phyloP scores from a whole-genome alignment of 2,113 vertebrate genomes.

The Gambusia affinis region DNA sequence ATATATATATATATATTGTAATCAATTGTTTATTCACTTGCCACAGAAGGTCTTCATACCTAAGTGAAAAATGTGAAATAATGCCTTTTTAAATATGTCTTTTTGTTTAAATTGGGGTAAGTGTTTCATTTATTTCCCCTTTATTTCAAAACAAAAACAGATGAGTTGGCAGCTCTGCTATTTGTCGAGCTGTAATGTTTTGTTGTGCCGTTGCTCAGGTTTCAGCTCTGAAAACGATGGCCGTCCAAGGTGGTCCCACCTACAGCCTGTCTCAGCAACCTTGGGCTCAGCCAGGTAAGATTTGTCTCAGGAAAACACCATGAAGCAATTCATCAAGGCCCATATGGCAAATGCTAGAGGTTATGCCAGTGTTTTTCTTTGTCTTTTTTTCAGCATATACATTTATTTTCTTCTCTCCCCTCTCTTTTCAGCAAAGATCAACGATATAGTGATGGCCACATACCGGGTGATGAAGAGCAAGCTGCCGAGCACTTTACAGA shows the following conservation, averaged over 20 bases:
- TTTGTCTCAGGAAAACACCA: constrained; percentile 46
- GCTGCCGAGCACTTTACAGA: constrained; percentile 90
- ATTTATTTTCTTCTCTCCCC: constrained; percentile 2
- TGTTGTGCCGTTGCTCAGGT: constrained; percentile 79
- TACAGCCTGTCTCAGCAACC: constrained; percentile 94
- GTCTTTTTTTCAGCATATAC: constrained; percentile 16
- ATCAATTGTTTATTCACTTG: constrained; percentile 45
- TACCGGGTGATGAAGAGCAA: constrained; percentile 94
- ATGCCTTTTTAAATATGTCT: constrained; percentile 4
- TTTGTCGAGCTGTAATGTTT: constrained; percentile 10
- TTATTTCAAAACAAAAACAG: constrained; percentile 4
- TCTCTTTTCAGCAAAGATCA: constrained; percentile 89
- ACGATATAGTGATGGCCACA: constrained; percentile 88
- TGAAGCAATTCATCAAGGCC: constrained; percentile 58
- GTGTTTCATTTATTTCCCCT: neutral
- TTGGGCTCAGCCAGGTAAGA: constrained; percentile 95
- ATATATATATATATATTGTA: neutral
- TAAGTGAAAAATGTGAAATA: constrained; percentile 21
- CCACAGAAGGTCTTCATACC: constrained; percentile 26
- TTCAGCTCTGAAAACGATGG: constrained; percentile 91
- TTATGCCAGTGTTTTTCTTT: constrained; percentile 48
- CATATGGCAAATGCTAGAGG: constrained; percentile 46
- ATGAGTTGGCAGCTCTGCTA: constrained; percentile 2
- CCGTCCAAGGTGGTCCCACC: constrained; percentile 90
- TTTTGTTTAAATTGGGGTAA: no score